Evolutionary conservation across 2,888 invertebrate genomes (phyloP), one percentile per base, ranked within the genome.

Genomic region (Troides helena): DNA sequence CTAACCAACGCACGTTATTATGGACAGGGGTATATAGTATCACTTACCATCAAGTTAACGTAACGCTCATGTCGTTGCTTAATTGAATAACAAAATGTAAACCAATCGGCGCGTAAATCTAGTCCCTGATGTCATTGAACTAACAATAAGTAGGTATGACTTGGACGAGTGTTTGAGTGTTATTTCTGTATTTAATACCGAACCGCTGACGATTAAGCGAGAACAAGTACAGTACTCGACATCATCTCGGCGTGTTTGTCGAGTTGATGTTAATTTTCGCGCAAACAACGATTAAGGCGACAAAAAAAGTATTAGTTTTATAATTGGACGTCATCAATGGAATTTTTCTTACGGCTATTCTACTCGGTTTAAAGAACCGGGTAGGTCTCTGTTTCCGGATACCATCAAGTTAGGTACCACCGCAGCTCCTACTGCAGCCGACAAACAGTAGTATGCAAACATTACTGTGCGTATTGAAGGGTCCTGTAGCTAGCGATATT

Each of bases 231-330:
- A 3, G 53, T 8, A 21, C 12, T 58, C 7, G n/a, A 30, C 0
- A 53, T 18, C 10, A 30, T 2, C 25, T 18, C 23, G 5, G 25
- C 58, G 59, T 46, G 23, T 58, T 60, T 36, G 65, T 50, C 69
- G 64, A 25, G 53, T 12, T 12, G 43, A 56, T 61, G 68, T 30
- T 25, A 69, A 69, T 61, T 69, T 25, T 64, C 64, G 60, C n/a
- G 56, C 60, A 69, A 69, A 69, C 43, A 62, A 39, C 62, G 3
- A n/a, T 10, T 57, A 57, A 64, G 6, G 25, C 14, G 12, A 23
- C 46, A 62, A 21, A n/a, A n/a, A 60, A 36, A 36, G 6, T 12
- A 46, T 12, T 61, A 18, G 25, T 36, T 36, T 25, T 36, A 30
- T 53, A 53, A 53, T 53, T 53, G n/a, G n/a, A n/a, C 18, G n/a